Evolutionary conservation across 1,140 invertebrate species (phyloP).

Genomic region (Pachypsylla venusta): DNA sequence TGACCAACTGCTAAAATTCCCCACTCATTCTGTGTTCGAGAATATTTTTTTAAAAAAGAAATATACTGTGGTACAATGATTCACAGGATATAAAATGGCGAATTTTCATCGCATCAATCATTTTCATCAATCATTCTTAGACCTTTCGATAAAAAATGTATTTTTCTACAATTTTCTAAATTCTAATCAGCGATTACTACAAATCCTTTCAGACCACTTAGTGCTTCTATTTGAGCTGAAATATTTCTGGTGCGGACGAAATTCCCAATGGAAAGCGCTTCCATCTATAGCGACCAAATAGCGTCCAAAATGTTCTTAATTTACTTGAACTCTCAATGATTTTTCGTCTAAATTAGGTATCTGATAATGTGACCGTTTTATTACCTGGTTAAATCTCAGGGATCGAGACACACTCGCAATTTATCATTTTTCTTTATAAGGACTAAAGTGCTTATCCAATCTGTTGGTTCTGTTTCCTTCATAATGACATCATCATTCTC

Average conservation of each 20-base stretch:
- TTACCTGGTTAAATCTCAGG: conserved; percentile 16
- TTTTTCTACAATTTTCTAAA: too few species aligned
- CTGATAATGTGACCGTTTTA: neutral
- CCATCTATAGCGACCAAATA: conserved; percentile 25
- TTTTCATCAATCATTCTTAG: too few species aligned
- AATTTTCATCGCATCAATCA: too few species aligned
- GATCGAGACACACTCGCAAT: conserved; percentile 29
- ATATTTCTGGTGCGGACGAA: conserved; percentile 25
- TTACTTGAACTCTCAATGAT: conserved; percentile 9
- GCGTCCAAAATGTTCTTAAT: conserved; percentile 22
- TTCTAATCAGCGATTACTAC: conserved; percentile 22
- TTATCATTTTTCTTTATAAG: conserved; percentile 27
- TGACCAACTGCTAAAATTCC: too few species aligned
- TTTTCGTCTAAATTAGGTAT: conserved; percentile 18
- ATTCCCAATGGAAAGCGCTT: conserved; percentile 29
- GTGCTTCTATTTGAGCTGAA: conserved; percentile 25
- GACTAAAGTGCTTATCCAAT: conserved; percentile 29
- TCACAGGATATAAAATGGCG: too few species aligned
- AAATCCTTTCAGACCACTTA: conserved; percentile 27
- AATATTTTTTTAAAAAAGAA: too few species aligned
- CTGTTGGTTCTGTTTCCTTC: conserved; percentile 11
- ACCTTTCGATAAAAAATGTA: too few species aligned
- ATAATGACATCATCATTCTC: too few species aligned
- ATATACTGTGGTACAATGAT: too few species aligned
- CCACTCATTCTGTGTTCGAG: too few species aligned